Base-by-base conservation (phyloP, 1,140 invertebrate genomes). In the Drosophila ambigua region DNA sequence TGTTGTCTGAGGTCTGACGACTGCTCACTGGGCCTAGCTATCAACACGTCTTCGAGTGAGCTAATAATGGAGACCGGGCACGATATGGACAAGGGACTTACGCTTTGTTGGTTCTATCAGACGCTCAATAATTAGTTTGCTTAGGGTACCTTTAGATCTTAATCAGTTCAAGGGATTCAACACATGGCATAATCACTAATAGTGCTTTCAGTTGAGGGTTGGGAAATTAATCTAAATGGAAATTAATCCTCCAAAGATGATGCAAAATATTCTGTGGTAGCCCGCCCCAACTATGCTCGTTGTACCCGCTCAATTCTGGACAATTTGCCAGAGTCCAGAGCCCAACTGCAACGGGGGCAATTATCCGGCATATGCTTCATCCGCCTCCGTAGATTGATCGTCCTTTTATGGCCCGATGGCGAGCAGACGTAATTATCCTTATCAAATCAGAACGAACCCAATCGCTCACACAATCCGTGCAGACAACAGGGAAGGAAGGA, bases 21-120 rank as follows among this genome's bases (percentile, higher is more conserved):
- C 26, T 63, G 65, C 39, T 61, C 45, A 41, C 66, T 57, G 72
- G 24, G 49, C 50, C 49, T 53, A 58, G 51, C 77, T 80, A 75
- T 85, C 81, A 82, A 75, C 81, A 85, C 81, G 81, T 85, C 83
- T 82, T 75, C 65, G 55, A 43, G 26, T 51, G 69, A 59, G 35
- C 71, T 87, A 87, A 75, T 85, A 75, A 85, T 87, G 82, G 61
- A 64, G 26, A 60, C 50, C 28, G 31, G 20, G 26, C 81, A 85
- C 78, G 81, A 61, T 78, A 67, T 55, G 51, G 51, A 76, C 66
- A 69, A 59, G 53, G 48, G 23, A 4, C 23, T 7, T 1, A 2
- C 35, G n/a, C 57, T 62, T 62, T 78, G 60, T 74, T 66, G 31
- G 20, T 49, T 62, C 48, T 8, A 55, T 16, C 48, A 16, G 48